These are phyloP conservation scores for Momotus momota DNA, from an alignment of 2,797 vertebrate genomes.

Conservation along the genomic window DNA sequence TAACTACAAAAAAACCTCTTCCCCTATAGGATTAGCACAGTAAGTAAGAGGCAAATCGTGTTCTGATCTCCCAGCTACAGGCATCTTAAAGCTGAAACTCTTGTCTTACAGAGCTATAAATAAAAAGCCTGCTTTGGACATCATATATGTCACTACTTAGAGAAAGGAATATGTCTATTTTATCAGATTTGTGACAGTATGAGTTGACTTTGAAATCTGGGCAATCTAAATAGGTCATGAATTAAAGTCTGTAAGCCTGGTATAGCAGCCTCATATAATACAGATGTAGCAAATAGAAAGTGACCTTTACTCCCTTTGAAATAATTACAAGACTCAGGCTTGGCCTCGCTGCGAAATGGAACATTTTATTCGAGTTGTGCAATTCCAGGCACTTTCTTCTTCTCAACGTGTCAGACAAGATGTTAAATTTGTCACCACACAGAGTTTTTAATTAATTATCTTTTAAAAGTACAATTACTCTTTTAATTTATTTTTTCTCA, in stretches of 20 bases:
- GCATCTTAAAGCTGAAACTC: not conserved
- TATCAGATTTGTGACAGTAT: conserved; percentile 4
- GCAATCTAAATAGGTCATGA: conserved; percentile 48
- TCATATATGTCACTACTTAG: not conserved
- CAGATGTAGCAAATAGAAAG: conserved; percentile 61
- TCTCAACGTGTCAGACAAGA: conserved; percentile 59
- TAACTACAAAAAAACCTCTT: not conserved
- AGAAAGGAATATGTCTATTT: not conserved
- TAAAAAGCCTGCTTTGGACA: conserved; percentile 21
- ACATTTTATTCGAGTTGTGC: conserved; percentile 70
- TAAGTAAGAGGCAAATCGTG: not conserved
- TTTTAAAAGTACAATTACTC: conserved; percentile 57
- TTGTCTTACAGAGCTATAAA: conserved; percentile 10
- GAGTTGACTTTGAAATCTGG: conserved; percentile 36
- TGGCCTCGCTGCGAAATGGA: conserved; percentile 67
- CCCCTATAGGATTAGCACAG: not conserved
- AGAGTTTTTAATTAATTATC: conserved; percentile 74
- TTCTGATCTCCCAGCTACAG: not conserved
- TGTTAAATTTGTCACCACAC: conserved; percentile 61
- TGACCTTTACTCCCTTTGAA: conserved; percentile 75
- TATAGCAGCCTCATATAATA: conserved; percentile 2
- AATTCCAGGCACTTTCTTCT: conserved; percentile 66
- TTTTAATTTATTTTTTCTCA: conserved; percentile 66
- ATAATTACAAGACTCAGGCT: conserved; percentile 71
- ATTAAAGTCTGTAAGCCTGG: conserved; percentile 29